Base-by-base conservation (phyloP, 2,888 invertebrate genomes). In the Tipula confusa region DNA sequence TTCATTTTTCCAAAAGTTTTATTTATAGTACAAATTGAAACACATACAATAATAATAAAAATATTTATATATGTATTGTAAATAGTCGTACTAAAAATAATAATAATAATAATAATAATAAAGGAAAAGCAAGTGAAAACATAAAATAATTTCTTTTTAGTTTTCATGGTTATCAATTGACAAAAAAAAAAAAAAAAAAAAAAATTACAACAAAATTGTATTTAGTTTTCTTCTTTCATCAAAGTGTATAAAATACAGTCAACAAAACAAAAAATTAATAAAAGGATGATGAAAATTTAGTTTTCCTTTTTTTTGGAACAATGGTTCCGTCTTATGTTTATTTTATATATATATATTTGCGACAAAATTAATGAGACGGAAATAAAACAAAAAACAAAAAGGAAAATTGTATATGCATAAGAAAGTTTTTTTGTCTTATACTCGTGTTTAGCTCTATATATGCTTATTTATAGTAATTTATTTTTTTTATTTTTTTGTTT, bases 141-240 rank as follows among this genome's bases (percentile, higher is more conserved):
- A 64, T 64, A 64, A 64, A 64, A 64, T 64, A 64, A 64, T 64
- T 64, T 64, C 64, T 64, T 64, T 64, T 64, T 64, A 64, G 64
- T 64, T 64, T 64, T 64, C 64, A 64, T 64, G 64, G 64, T 64
- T 64, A 64, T 24, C 64, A 64, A 24, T 13, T 24, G 64, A 64
- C 64, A 64, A 24, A n/a, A n/a, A n/a, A n/a, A n/a, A n/a, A n/a
- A n/a, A n/a, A n/a, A n/a, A n/a, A n/a, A n/a, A n/a, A n/a, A n/a
- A n/a, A n/a, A 64, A 64, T 24, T 24, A 64, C 18, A 64, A 18
- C 64, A 18, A 64, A 64, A 64, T 18, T 64, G 64, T 64, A 64
- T 11, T 24, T 24, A 1, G 6, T 24, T 1, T 33, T 1, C 11
- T 13, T 24, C 24, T 24, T 11, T 15, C 11, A 48, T 38, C 24